These are phyloP conservation scores for Phaonia tiefii DNA, from an alignment of 2,888 invertebrate species.

Conservation along the genomic window DNA sequence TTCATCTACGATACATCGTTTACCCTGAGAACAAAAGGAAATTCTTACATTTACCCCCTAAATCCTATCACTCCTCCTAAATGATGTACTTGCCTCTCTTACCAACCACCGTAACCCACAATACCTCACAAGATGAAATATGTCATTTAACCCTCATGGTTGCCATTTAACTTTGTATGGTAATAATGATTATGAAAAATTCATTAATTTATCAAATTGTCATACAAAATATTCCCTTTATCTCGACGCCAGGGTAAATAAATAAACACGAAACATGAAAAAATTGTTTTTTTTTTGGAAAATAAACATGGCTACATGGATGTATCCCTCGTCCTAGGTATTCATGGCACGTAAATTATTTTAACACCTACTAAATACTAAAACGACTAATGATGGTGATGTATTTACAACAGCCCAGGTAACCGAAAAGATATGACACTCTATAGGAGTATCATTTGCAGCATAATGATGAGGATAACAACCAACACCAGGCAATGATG, in stretches of 20 bases:
- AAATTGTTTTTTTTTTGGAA: no score
- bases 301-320: background rate
- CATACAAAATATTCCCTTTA: slow-evolving; percentile 11
- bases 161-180: slow-evolving; percentile 15
- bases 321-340: background rate
- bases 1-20: no score
- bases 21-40: no score
- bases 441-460: no score
- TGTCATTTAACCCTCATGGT: slow-evolving; percentile 16
- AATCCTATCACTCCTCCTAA: background rate
- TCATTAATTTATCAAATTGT: slow-evolving; percentile 33
- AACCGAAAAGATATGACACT: no score
- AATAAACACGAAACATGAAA: background rate
- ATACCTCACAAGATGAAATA: background rate
- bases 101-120: no score
- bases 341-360: slow-evolving; percentile 51
- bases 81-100: background rate
- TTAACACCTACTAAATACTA: slow-evolving; percentile 45
- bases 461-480: slow-evolving; percentile 1
- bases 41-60: no score
- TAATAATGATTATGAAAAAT: slow-evolving; percentile 19
- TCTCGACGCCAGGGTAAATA: background rate
- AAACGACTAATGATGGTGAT: slow-evolving; percentile 29
- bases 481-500: background rate
- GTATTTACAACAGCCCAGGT: no score